phyloP scores from a whole-genome alignment of 64 coral and sea anemone species.

The Orbicella faveolata region DNA sequence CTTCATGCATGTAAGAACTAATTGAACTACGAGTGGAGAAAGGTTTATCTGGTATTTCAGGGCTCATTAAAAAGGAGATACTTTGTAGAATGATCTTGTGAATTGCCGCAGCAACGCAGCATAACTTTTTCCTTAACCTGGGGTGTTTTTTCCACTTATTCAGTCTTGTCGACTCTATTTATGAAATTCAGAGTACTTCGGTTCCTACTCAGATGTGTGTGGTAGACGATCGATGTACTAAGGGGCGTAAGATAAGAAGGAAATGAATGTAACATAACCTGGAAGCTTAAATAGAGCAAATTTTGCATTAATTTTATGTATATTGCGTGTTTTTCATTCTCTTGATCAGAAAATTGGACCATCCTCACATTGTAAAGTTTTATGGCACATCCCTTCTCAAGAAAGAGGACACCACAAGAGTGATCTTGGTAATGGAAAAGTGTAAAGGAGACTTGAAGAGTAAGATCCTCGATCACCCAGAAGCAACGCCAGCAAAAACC shows the following conservation, averaged over 20 bases:
- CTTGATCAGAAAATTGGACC: not conserved
- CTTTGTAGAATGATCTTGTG: too few relatives aligned
- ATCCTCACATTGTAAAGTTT: not conserved
- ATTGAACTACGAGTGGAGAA: too few relatives aligned
- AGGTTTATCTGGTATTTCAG: too few relatives aligned
- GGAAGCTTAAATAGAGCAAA: not conserved
- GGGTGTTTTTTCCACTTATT: too few relatives aligned
- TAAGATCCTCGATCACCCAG: not conserved
- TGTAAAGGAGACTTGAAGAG: slow-evolving; percentile 22
- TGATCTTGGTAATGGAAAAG: slow-evolving; percentile 21
- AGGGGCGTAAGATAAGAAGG: not conserved
- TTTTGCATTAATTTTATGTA: not conserved
- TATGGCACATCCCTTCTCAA: slow-evolving; percentile 8
- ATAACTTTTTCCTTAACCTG: too few relatives aligned
- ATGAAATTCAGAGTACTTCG: not conserved
- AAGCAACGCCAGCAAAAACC: slow-evolving; percentile 12
- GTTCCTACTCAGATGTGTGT: not conserved
- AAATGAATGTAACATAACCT: not conserved
- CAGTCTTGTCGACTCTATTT: too few relatives aligned
- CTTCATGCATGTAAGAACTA: not conserved
- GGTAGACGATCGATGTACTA: not conserved
- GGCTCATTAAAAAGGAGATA: too few relatives aligned
- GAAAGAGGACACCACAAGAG: not conserved
- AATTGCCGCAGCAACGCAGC: too few relatives aligned
- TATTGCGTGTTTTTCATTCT: not conserved